A percentile compares a stretch with the other conserved stretches of the same genome.
Conservation (phyloP, 2,888 invertebrate genomes). For the Diplazon laetatorius region DNA sequence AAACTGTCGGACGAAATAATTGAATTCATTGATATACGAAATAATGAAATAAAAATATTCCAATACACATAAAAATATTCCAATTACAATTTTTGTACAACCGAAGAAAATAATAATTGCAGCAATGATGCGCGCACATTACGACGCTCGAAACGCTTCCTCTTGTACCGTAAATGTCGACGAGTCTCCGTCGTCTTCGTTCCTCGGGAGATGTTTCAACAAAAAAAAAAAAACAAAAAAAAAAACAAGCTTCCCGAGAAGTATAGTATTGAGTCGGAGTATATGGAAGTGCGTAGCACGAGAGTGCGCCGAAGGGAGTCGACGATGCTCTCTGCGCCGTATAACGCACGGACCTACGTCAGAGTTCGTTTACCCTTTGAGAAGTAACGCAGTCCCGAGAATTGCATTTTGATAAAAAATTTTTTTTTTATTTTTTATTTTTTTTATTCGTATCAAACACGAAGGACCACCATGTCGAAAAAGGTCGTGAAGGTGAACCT, state of each 20-base stretch:
- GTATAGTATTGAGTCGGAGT: conserved; percentile 20
- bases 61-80: too few species aligned
- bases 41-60: too few species aligned
- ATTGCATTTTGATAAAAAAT: background rate
- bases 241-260: conserved; percentile 56
- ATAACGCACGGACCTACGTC: conserved; percentile 18
- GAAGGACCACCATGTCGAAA: conserved; percentile 38
- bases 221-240: too few species aligned
- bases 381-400: background rate
- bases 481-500: conserved; percentile 52
- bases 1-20: too few species aligned
- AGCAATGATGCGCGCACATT: background rate
- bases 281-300: conserved; percentile 33
- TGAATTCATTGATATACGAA: too few species aligned
- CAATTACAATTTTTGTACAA: too few species aligned
- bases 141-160: background rate
- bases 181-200: conserved; percentile 40
- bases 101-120: conserved; percentile 14
- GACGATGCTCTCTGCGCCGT: conserved; percentile 4
- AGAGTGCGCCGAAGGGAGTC: conserved; percentile 26
- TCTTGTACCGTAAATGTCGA: conserved; percentile 44
- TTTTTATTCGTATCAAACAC: conserved; percentile 5
- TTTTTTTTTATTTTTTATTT: too few species aligned
- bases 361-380: conserved; percentile 56
- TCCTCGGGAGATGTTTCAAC: conserved; percentile 51